phyloP scores from a whole-genome alignment of 1,140 invertebrate genomes.

The Drosophila bocqueti region DNA sequence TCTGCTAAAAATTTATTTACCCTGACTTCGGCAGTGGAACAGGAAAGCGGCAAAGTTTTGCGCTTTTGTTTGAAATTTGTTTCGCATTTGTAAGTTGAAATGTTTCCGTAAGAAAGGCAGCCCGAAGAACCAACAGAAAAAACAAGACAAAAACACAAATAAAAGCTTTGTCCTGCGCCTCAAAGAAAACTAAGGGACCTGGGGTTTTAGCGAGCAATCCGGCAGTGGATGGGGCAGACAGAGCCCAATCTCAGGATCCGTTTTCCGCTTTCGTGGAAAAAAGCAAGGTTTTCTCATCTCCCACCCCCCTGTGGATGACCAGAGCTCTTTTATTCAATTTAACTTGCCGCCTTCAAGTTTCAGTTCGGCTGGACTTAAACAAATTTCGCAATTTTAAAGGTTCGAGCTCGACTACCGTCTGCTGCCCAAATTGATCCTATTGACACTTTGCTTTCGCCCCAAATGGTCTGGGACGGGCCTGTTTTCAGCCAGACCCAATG shows the following conservation, averaged over 20 bases:
- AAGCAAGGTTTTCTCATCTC: conserved; percentile 16
- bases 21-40: conserved; percentile 40
- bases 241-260: conserved; percentile 40
- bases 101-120: conserved; percentile 58
- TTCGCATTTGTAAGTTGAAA: conserved; percentile 84
- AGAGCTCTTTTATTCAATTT: conserved; percentile 66
- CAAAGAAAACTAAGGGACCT: conserved; percentile 35
- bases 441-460: conserved; percentile 69
- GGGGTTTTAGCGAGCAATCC: conserved; percentile 11
- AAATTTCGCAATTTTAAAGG: conserved; percentile 62
- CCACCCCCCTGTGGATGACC: conserved; percentile 2
- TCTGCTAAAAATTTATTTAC: conserved; percentile 79
- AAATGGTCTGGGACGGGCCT: conserved; percentile 54
- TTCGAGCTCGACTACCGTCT: conserved; percentile 21
- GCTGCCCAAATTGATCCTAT: conserved; percentile 53
- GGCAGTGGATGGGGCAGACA: conserved; percentile 14
- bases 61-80: conserved; percentile 83
- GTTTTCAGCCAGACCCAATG: conserved; percentile 50
- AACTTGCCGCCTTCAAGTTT: conserved; percentile 37
- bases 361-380: conserved; percentile 40
- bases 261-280: conserved; percentile 25
- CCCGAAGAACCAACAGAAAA: conserved; percentile 33
- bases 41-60: conserved; percentile 68
- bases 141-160: conserved; percentile 66
- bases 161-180: conserved; percentile 57